Evolutionary conservation across 1,140 invertebrate genomes (phyloP).

Genomic region (Drosophila sp.): DNA sequence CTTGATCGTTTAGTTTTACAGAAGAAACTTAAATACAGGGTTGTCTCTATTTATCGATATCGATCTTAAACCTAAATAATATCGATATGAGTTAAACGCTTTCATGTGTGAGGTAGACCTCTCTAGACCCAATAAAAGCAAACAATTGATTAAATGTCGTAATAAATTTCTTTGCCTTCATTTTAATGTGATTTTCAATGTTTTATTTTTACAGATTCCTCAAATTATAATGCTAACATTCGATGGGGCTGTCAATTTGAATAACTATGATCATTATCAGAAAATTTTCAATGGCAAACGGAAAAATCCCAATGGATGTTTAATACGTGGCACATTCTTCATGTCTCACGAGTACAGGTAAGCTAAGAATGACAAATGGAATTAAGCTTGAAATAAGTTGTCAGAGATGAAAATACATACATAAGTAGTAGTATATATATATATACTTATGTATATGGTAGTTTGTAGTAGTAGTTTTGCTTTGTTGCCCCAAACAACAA

Average conservation of each 20-base stretch:
- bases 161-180: neutral
- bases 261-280: slow-evolving; percentile 95
- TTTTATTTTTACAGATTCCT: slow-evolving; percentile 88
- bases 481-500: neutral
- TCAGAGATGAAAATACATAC: neutral
- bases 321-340: slow-evolving; percentile 96
- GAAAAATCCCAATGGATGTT: slow-evolving; percentile 95
- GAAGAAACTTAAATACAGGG: no score
- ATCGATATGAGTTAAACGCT: no score
- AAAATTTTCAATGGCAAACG: slow-evolving; percentile 91
- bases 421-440: no score
- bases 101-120: no score
- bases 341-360: slow-evolving; percentile 95
- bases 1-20: no score
- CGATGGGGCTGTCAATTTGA: slow-evolving; percentile 95
- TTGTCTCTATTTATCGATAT: no score
- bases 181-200: slow-evolving; percentile 4
- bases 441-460: neutral
- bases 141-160: no score
- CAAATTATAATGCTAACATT: slow-evolving; percentile 97
- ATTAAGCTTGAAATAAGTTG: slow-evolving; percentile 37
- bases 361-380: slow-evolving; percentile 42
- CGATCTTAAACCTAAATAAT: no score
- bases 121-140: no score
- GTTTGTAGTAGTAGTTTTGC: neutral